Percentiles rank a stretch among this genome's conserved stretches.
These are phyloP conservation scores for Leptonema lineaticorne DNA, from an alignment of 1,140 invertebrate species.

Conservation along the genomic window DNA sequence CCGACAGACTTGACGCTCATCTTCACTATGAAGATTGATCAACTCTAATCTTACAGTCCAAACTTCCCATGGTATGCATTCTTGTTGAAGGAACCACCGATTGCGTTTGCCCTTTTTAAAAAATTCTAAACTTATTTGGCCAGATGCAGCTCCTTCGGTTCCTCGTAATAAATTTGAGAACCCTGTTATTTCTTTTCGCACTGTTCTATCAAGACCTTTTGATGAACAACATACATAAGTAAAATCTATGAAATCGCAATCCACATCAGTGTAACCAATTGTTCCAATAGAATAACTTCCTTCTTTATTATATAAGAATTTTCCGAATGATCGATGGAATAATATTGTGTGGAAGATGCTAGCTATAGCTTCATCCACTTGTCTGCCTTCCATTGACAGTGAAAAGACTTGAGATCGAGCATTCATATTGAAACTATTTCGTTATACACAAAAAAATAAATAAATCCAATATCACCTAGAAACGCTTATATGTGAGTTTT, in stretches of 20 bases:
- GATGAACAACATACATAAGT: slow-evolving; percentile 95
- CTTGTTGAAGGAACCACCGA: slow-evolving; percentile 83
- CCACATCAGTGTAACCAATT: slow-evolving; percentile 91
- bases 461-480: slow-evolving; percentile 36
- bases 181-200: slow-evolving; percentile 79
- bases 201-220: slow-evolving; percentile 67
- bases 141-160: slow-evolving; percentile 69
- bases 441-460: neutral
- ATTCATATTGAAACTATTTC: slow-evolving; percentile 68
- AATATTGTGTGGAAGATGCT: slow-evolving; percentile 94
- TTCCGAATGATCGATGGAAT: slow-evolving; percentile 91
- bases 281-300: slow-evolving; percentile 93
- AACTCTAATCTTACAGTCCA: slow-evolving; percentile 93
- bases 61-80: slow-evolving; percentile 95
- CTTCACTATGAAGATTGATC: slow-evolving; percentile 81
- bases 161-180: slow-evolving; percentile 84
- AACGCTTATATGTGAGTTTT: no score
- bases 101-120: slow-evolving; percentile 89
- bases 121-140: slow-evolving; percentile 93
- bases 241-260: slow-evolving; percentile 96
- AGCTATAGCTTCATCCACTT: slow-evolving; percentile 92
- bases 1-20: slow-evolving; percentile 82
- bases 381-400: slow-evolving; percentile 86
- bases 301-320: slow-evolving; percentile 93
- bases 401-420: slow-evolving; percentile 86